A percentile compares a stretch with the other conserved stretches of the same genome.
Conservation (phyloP, 2,888 invertebrate species). For the Dendrolimus pini region DNA sequence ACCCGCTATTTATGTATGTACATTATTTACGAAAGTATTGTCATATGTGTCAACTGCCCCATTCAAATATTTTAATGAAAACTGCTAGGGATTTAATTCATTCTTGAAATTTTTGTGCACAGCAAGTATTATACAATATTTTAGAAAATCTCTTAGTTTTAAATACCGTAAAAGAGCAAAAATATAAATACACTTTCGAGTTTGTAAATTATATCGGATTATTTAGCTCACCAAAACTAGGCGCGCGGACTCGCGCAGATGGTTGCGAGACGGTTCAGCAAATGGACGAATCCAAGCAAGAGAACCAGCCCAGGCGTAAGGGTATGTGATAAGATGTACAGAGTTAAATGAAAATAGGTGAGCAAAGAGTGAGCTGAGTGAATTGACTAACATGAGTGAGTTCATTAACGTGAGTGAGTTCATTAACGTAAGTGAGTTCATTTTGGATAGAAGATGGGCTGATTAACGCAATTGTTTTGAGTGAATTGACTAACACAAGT, state of each 20-base stretch:
- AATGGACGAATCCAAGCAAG: conserved; percentile 17
- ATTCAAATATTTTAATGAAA: no score
- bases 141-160: no score
- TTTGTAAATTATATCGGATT: no score
- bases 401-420: not conserved
- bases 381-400: not conserved
- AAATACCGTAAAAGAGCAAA: no score
- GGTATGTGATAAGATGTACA: conserved; percentile 38
- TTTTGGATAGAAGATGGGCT: not conserved
- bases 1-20: no score
- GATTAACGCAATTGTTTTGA: not conserved
- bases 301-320: conserved; percentile 42
- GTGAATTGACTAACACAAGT: not conserved
- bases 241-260: conserved; percentile 59
- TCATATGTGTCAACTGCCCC: no score
- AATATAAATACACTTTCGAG: no score
- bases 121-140: no score
- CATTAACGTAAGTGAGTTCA: not conserved
- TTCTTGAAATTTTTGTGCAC: no score
- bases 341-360: conserved; percentile 12
- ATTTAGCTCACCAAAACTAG: conserved; percentile 47
- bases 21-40: no score
- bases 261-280: conserved; percentile 51
- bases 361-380: conserved; percentile 7
- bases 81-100: no score